phyloP scores from a whole-genome alignment of 2,888 invertebrate genomes.

The Papilio protenor region DNA sequence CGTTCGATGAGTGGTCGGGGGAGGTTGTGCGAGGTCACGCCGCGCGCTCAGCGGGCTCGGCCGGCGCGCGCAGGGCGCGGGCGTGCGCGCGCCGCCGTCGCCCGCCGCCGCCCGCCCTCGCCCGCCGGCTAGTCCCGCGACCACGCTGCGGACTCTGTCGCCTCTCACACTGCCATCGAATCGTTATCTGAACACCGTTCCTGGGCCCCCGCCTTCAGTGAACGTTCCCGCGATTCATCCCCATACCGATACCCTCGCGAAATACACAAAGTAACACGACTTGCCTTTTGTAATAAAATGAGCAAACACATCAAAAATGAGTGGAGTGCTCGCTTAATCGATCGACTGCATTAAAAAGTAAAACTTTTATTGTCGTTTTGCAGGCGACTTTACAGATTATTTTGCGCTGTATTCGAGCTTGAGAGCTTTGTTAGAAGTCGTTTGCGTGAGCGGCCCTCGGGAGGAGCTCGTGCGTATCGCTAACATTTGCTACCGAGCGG shows the following conservation, averaged over 20 bases:
- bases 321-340: slow-evolving; percentile 74
- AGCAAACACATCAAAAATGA: slow-evolving; percentile 65
- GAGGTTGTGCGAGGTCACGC: slow-evolving; percentile 72
- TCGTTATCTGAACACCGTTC: slow-evolving; percentile 76
- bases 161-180: slow-evolving; percentile 79
- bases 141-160: slow-evolving; percentile 78
- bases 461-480: slow-evolving; percentile 58
- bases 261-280: slow-evolving; percentile 56
- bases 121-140: slow-evolving; percentile 68
- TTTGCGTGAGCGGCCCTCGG: slow-evolving; percentile 59
- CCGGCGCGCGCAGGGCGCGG: slow-evolving; percentile 60
- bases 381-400: slow-evolving; percentile 70
- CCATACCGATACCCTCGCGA: slow-evolving; percentile 50
- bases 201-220: slow-evolving; percentile 68
- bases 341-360: slow-evolving; percentile 81
- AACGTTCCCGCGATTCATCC: slow-evolving; percentile 67
- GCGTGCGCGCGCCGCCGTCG: slow-evolving; percentile 71
- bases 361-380: slow-evolving; percentile 76
- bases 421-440: slow-evolving; percentile 59
- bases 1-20: slow-evolving; percentile 73
- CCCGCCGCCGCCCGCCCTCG: slow-evolving; percentile 60
- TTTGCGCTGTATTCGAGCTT: slow-evolving; percentile 68
- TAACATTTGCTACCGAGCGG: slow-evolving; percentile 59
- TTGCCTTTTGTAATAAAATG: slow-evolving; percentile 60
- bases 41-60: slow-evolving; percentile 64